These are phyloP conservation scores for Hermaeophaga mercurialis DNA, from an alignment of 2,888 invertebrate genomes.

Conservation along the genomic window DNA sequence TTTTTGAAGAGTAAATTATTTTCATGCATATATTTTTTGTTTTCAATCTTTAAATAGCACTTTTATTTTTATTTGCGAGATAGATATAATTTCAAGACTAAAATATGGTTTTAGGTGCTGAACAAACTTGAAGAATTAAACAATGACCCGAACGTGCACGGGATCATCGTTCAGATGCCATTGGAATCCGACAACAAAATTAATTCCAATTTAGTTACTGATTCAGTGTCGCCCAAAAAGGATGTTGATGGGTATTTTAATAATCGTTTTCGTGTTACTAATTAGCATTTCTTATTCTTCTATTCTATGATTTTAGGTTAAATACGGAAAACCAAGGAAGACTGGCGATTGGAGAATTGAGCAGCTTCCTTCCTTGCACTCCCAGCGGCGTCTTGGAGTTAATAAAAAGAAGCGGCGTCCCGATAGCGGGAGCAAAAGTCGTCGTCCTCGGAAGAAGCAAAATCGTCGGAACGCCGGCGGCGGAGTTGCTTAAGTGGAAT, in stretches of 20 bases:
- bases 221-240: slow-evolving; percentile 85
- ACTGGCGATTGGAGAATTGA: slow-evolving; percentile 85
- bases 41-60: background rate
- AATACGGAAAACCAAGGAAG: slow-evolving; percentile 94
- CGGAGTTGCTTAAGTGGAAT: slow-evolving; percentile 94
- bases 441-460: slow-evolving; percentile 97
- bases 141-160: slow-evolving; percentile 82
- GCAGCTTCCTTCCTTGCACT: slow-evolving; percentile 94
- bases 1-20: no score
- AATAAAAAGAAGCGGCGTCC: slow-evolving; percentile 78
- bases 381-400: slow-evolving; percentile 94
- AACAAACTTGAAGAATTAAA: slow-evolving; percentile 77
- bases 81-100: background rate
- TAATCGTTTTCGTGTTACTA: slow-evolving; percentile 29
- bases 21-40: background rate
- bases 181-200: slow-evolving; percentile 83
- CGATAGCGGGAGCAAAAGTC: slow-evolving; percentile 81
- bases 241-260: slow-evolving; percentile 89
- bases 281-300: background rate
- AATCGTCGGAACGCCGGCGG: slow-evolving; percentile 95
- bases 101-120: slow-evolving; percentile 66
- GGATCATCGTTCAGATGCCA: slow-evolving; percentile 97
- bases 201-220: slow-evolving; percentile 85
- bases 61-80: background rate
- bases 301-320: slow-evolving; percentile 60